Base-by-base conservation (phyloP, 2,888 invertebrate species). In the Callimorpha dominula region DNA sequence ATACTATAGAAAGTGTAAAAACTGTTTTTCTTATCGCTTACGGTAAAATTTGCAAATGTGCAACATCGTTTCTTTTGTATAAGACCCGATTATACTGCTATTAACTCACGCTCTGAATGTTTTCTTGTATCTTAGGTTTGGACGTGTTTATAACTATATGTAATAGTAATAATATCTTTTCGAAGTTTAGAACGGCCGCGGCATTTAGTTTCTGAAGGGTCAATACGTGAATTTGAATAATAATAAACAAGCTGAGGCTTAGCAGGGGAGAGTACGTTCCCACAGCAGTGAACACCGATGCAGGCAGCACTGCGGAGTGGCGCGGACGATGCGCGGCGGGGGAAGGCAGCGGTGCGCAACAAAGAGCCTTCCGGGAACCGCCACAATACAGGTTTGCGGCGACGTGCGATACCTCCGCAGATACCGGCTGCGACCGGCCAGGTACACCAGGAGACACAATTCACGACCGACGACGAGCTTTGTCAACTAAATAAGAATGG, bases 361-460 rank as follows among this genome's bases (percentile, higher is more conserved):
- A 95, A 95, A 95, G 94, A 89, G 90, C 93, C 93, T 95, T 95
- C 95, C 94, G 89, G 94, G 95, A 95, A 95, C 91, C 88, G 92
- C 87, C 93, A 95, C 94, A 95, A 95, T 95, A 95, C 95, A 92
- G 95, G 95, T 95, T 95, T 93, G 95, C 93, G 89, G 89, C 93
- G 91, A 94, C 95, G 94, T 94, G 95, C 95, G 94, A 94, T 94
- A 95, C 94, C 93, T 94, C 92, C 93, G 94, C 95, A 93, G 95
- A 95, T 94, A 95, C 93, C 90, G 90, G 83, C 89, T 86, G 88
- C 88, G 83, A 86, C 87, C 86, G 86, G 80, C 90, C 94, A 92
- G 92, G 93, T 93, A 93, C 86, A 75, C 83, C 84, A 86, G 85
- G 82, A 82, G 84, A 84, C 77, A 78, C 81, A 81, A 82, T 79